Base-by-base conservation (phyloP, 2,113 vertebrate genomes). In the Rhinolophus ferrumequinum region DNA sequence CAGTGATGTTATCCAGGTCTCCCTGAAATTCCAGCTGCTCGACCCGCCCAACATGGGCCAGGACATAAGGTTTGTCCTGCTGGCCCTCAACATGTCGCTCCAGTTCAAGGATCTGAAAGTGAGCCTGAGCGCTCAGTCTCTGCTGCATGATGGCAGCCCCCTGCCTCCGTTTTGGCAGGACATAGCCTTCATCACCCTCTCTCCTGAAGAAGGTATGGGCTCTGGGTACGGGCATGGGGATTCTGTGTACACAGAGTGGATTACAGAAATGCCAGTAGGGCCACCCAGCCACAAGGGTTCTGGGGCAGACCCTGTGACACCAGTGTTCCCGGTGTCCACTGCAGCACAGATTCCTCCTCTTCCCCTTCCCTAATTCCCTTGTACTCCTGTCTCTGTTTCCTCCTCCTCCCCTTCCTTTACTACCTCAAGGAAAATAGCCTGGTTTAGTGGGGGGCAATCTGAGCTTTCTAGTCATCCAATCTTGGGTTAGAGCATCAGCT, bases 101-200 rank as follows among this genome's bases (percentile, higher is more conserved):
- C 91, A 96, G 83, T 66, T 77, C 88, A 98, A 98, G 93, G 95
- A 98, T 33, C 96, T 98, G 54, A 98, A 94, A 87, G 91, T 98
- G 52, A 97, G 97, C 67, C 88, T 98, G 58, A 98, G 98, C 44
- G 97, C 97, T 38, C 98, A 98, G 95, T 92, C 98, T 13, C 50
- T 98, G 86, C 90, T 98, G 90, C 98, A 98, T 1, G 89, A 96
- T 0, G 98, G 98, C 19, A 97, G 70, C 11, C 97, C 98, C 12
- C 84, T 96, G 60, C 58, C 83, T 3, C 95, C 97, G 1, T 98
- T 98, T 97, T 98, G 98, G 98, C 98, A 98, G 82, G 98, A 98
- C 28, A 94, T 72, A 0, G 88, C 85, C 4, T 98, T 98, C 84
- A 93, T 98, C 85, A 84, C 95, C n/a, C 76, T 98, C 24, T 38